Conservation (phyloP, 1,140 invertebrate genomes). For the Ridgeia piscesae region DNA sequence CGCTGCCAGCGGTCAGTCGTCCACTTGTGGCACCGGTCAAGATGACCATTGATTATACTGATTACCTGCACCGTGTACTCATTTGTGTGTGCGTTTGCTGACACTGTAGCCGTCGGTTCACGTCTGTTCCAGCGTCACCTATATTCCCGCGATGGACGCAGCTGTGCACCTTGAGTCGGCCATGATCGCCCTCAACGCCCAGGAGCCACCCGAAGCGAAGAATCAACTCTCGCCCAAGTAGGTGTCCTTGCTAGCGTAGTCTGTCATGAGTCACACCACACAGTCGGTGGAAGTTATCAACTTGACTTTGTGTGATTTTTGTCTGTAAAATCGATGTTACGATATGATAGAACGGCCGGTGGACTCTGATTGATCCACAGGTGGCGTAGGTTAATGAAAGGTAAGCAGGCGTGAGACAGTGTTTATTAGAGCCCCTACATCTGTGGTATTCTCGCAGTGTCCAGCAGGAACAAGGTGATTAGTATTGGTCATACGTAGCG, state of each 20-base stretch:
- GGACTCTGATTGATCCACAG: not conserved
- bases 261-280: not conserved
- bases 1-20: not conserved
- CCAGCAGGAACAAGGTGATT: not conserved
- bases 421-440: not conserved
- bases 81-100: constrained; percentile 13
- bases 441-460: not conserved
- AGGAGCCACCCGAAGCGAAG: constrained; percentile 38
- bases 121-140: constrained; percentile 58
- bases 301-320: not conserved
- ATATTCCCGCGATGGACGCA: constrained; percentile 63
- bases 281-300: not conserved
- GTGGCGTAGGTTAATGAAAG: not conserved
- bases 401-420: not conserved
- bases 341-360: not conserved
- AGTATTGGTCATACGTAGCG: not conserved
- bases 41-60: not conserved
- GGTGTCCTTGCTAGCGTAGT: constrained; percentile 30
- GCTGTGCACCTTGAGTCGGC: constrained; percentile 53
- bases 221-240: constrained; percentile 59
- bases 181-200: constrained; percentile 30
- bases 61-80: not conserved
- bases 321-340: not conserved
- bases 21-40: not conserved
- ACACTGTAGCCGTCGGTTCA: constrained; percentile 27